These are phyloP conservation scores for Coilia nasus DNA, from an alignment of 2,797 vertebrate species.

Conservation along the genomic window DNA sequence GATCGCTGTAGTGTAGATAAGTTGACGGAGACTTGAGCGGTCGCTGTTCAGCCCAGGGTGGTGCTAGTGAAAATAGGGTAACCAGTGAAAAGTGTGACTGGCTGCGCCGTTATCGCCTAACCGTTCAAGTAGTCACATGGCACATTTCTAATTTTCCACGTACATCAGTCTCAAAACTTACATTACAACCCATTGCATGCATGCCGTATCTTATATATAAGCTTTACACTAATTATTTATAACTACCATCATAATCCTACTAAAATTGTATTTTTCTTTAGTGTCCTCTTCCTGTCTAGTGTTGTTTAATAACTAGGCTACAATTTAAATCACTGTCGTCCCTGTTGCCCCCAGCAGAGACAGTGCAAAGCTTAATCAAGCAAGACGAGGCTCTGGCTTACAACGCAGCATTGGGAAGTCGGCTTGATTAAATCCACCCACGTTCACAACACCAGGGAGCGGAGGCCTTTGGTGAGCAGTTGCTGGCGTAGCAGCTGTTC, in stretches of 20 bases:
- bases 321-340: not conserved
- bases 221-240: not conserved
- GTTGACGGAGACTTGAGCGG: constrained; percentile 48
- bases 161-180: not conserved
- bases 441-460: not conserved
- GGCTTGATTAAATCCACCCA: not conserved
- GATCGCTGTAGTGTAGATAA: constrained; percentile 49
- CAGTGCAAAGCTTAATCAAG: constrained; percentile 12
- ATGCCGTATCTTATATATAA: not conserved
- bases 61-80: constrained; percentile 56
- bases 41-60: constrained; percentile 70
- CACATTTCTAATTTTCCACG: not conserved
- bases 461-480: not conserved
- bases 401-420: not conserved
- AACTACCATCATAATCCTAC: no score
- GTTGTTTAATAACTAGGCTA: not conserved
- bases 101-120: not conserved
- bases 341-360: not conserved
- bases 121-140: not conserved
- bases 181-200: not conserved
- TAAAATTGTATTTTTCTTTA: not conserved
- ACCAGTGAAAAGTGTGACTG: not conserved
- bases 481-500: not conserved
- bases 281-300: not conserved
- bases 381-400: not conserved